Conservation (phyloP, 1,140 invertebrate genomes). For the Trypoxylus dichotomus region DNA sequence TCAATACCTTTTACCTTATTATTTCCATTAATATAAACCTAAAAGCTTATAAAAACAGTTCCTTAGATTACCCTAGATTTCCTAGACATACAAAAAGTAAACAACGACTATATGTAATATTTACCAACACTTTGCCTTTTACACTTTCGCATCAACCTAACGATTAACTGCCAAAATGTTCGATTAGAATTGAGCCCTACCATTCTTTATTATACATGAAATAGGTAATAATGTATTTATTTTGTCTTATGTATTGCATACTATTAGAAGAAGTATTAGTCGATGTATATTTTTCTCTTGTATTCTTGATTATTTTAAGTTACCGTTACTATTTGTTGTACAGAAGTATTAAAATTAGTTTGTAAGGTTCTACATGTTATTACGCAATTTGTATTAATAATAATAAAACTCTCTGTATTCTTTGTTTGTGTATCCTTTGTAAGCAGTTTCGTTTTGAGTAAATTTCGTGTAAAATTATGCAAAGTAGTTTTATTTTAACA, state of each 20-base stretch:
- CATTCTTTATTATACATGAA: neutral
- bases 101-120: neutral
- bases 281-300: conserved; percentile 12
- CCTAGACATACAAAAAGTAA: no score
- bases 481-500: conserved; percentile 1
- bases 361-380: neutral
- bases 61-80: no score
- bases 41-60: no score
- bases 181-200: neutral
- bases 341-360: conserved; percentile 22
- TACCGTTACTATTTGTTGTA: conserved; percentile 16
- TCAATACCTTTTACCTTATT: no score
- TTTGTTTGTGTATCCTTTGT: neutral
- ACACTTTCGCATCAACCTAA: neutral
- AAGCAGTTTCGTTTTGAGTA: conserved; percentile 8
- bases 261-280: neutral
- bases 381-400: neutral
- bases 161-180: conserved; percentile 5
- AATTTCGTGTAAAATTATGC: neutral
- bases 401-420: conserved; percentile 5
- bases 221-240: conserved; percentile 19
- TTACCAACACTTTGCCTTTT: neutral
- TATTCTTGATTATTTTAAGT: conserved; percentile 4
- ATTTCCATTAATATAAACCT: no score
- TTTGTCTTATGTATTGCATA: conserved; percentile 4